These are phyloP conservation scores for Aphidius gifuensis DNA, from an alignment of 1,140 invertebrate species.

Conservation along the genomic window DNA sequence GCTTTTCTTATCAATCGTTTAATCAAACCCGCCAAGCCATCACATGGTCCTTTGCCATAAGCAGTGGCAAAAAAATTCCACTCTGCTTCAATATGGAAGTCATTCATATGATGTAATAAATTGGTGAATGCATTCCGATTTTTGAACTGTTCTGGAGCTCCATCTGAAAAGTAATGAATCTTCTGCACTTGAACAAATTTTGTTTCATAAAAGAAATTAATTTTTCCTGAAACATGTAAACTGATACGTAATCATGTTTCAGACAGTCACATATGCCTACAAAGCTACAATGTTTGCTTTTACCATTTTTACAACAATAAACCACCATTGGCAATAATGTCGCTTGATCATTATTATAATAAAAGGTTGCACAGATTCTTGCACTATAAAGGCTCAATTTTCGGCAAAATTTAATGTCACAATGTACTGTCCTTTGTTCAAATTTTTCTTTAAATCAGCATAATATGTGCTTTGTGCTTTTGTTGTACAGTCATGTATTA, in stretches of 20 bases:
- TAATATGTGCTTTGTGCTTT: not conserved
- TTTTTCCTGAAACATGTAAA: slow-evolving; percentile 2
- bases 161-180: slow-evolving; percentile 16
- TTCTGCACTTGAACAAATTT: not conserved
- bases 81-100: not conserved
- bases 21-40: too few species aligned
- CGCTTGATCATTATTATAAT: slow-evolving; percentile 10
- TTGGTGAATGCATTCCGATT: slow-evolving; percentile 3
- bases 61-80: too few species aligned
- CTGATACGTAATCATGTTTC: slow-evolving; percentile 6
- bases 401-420: slow-evolving; percentile 7
- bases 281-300: not conserved
- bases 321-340: slow-evolving; percentile 2
- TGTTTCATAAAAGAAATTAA: slow-evolving; percentile 8
- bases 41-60: too few species aligned
- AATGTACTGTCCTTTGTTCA: not conserved
- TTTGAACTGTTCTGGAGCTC: slow-evolving; percentile 13
- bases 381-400: slow-evolving; percentile 5
- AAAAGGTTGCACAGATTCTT: slow-evolving; percentile 3
- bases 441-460: not conserved
- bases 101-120: not conserved
- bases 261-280: slow-evolving; percentile 12
- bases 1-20: too few species aligned
- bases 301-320: slow-evolving; percentile 2
- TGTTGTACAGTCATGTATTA: not conserved